Percentiles rank a stretch among this genome's conserved stretches.
Evolutionary conservation across 2,797 vertebrate genomes (phyloP).

Genomic region (Cetoscarus ocellatus): DNA sequence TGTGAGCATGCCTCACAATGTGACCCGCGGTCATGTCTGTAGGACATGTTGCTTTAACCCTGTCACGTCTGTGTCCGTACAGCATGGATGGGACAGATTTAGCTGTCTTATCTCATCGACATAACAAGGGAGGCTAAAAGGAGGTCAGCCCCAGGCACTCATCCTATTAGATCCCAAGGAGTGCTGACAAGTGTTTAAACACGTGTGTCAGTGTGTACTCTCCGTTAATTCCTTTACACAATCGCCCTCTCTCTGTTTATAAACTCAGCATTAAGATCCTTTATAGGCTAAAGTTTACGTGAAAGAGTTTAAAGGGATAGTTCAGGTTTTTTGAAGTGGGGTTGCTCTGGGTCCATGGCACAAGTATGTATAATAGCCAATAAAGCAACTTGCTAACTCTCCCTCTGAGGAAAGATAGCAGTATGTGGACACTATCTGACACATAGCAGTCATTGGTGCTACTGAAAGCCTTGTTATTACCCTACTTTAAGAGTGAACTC

Average conservation of each 20-base stretch:
- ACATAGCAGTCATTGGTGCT: no score
- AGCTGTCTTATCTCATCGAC: constrained; percentile 82
- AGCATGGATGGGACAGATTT: constrained; percentile 71
- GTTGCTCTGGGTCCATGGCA: no score
- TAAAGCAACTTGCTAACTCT: no score
- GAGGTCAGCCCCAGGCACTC: constrained; percentile 73
- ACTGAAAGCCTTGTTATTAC: no score
- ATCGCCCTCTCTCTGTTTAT: constrained; percentile 10
- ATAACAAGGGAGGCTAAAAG: constrained; percentile 73
- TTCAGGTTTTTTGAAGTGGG: no score
- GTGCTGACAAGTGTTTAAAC: constrained; percentile 75
- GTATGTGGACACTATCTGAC: no score
- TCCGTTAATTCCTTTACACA: constrained; percentile 5
- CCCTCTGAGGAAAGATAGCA: no score
- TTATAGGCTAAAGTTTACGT: no score
- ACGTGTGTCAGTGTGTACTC: constrained; percentile 47
- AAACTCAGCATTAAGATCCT: not conserved
- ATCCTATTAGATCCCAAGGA: constrained; percentile 75
- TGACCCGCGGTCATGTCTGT: constrained; percentile 44
- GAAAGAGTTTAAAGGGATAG: no score
- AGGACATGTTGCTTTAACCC: constrained; percentile 25
- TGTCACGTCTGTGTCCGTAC: constrained; percentile 33
- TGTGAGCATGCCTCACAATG: constrained; percentile 13
- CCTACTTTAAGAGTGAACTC: no score
- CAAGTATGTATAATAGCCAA: no score